These are phyloP conservation scores for Horisme vitalbata DNA, from an alignment of 2,888 invertebrate genomes.

Conservation along the genomic window DNA sequence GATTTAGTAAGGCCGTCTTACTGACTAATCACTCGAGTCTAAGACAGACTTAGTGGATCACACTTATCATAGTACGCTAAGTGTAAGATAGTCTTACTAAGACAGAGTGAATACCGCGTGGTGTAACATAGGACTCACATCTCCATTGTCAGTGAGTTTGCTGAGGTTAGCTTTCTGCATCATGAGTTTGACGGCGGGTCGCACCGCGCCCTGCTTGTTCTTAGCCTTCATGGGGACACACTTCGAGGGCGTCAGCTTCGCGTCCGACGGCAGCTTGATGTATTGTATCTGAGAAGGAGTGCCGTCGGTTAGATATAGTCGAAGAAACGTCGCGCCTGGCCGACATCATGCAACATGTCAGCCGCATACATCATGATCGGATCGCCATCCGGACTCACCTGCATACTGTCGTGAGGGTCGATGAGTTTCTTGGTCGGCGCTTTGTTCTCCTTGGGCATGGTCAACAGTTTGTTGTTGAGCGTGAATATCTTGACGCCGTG, in stretches of 20 bases:
- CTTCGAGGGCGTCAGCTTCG: conserved; percentile 28
- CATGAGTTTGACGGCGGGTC: conserved; percentile 68
- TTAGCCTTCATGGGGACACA: conserved; percentile 30
- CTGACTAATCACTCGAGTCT: no score
- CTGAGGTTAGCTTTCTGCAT: conserved; percentile 65
- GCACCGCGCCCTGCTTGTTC: conserved; percentile 21
- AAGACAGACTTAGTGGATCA: no score
- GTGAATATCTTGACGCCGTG: conserved; percentile 59
- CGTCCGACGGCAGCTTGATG: conserved; percentile 48
- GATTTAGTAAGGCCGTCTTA: no score
- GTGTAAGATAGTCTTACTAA: no score
- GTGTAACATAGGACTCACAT: no score
- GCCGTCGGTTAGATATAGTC: no score
- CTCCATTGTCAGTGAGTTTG: conserved; percentile 37
- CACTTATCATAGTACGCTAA: no score
- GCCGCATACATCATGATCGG: no score
- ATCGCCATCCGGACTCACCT: conserved; percentile 16
- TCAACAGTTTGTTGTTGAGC: conserved; percentile 46
- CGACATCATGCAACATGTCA: no score
- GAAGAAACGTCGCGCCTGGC: no score
- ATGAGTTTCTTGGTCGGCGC: conserved; percentile 41
- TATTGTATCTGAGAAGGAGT: conserved; percentile 49
- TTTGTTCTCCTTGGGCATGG: conserved; percentile 29
- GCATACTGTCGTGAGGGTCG: conserved; percentile 37
- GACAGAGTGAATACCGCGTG: no score